A percentile compares a stretch with the other conserved stretches of the same genome.
phyloP scores from a whole-genome alignment of 2,888 invertebrate genomes.

The Cinara cedri region DNA sequence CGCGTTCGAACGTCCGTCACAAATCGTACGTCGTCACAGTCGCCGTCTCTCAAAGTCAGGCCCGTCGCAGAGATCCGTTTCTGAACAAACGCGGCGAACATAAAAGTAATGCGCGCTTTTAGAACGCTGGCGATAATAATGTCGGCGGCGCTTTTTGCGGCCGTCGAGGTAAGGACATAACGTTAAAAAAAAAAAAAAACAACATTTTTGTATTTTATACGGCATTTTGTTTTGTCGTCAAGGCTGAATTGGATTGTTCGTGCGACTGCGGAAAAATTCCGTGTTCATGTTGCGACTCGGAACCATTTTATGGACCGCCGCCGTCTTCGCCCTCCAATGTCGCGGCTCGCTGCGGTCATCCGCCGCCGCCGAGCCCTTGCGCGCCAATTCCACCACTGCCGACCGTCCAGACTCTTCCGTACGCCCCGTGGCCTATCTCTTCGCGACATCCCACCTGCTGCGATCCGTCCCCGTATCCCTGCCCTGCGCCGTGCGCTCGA shows the following conservation, averaged over 20 bases:
- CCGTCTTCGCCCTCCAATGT: not conserved
- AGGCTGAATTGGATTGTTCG: not conserved
- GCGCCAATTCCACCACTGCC: too few relatives aligned
- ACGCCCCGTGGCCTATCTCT: not conserved
- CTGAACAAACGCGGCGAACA: too few relatives aligned
- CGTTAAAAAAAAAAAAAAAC: not conserved
- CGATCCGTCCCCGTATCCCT: not conserved
- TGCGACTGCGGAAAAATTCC: not conserved
- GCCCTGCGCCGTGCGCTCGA: not conserved
- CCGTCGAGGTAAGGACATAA: not conserved
- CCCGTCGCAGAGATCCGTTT: not conserved
- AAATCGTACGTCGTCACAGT: not conserved
- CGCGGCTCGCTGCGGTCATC: too few relatives aligned
- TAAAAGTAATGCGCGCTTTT: not conserved
- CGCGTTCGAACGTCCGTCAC: not conserved
- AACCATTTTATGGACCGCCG: not conserved
- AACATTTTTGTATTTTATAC: too few relatives aligned
- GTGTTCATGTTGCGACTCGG: too few relatives aligned
- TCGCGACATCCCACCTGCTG: not conserved
- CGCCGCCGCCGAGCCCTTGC: not conserved
- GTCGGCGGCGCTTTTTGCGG: not conserved
- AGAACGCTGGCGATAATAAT: not conserved
- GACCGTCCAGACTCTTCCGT: too few relatives aligned
- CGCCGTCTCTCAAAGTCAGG: not conserved
- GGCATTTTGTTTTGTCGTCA: not conserved